Conservation (phyloP, 2,113 vertebrate genomes). For the Hirundichthys speculiger region DNA sequence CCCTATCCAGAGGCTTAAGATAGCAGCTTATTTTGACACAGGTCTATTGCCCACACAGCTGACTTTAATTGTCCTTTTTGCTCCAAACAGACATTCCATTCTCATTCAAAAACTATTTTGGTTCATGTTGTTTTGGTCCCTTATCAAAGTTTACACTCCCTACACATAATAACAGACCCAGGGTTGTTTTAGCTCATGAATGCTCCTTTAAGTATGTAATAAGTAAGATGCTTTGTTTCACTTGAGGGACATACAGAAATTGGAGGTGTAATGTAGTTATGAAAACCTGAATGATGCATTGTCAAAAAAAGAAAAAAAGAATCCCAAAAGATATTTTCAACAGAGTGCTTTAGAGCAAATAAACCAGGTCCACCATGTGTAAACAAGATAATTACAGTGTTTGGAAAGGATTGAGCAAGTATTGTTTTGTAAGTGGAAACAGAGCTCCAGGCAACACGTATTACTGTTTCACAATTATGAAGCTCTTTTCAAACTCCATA, state of each 20-base stretch:
- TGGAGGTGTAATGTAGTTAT: neutral
- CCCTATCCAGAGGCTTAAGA: too few species aligned
- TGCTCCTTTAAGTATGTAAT: neutral
- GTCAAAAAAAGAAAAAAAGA: neutral
- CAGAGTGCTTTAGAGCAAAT: constrained; percentile 14
- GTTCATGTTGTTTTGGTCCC: too few species aligned
- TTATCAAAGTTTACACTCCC: too few species aligned
- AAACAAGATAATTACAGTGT: constrained; percentile 56
- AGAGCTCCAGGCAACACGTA: constrained; percentile 5
- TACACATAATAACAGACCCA: too few species aligned
- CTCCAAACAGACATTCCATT: too few species aligned
- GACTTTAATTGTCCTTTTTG: too few species aligned
- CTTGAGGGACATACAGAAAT: neutral
- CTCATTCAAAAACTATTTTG: too few species aligned
- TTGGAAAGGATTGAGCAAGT: constrained; percentile 52
- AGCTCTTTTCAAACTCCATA: neutral
- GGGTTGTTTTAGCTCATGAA: too few species aligned
- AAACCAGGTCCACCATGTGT: constrained; percentile 17
- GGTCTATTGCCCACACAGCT: too few species aligned
- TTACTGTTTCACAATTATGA: constrained; percentile 26
- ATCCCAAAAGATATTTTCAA: constrained; percentile 1
- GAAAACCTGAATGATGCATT: neutral
- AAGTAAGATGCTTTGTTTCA: neutral
- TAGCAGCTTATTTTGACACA: too few species aligned
- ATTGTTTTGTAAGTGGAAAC: constrained; percentile 39